Evolutionary conservation across 2,888 invertebrate species (phyloP), one percentile per base, ranked within the genome.

Genomic region (Patella pellucida): DNA sequence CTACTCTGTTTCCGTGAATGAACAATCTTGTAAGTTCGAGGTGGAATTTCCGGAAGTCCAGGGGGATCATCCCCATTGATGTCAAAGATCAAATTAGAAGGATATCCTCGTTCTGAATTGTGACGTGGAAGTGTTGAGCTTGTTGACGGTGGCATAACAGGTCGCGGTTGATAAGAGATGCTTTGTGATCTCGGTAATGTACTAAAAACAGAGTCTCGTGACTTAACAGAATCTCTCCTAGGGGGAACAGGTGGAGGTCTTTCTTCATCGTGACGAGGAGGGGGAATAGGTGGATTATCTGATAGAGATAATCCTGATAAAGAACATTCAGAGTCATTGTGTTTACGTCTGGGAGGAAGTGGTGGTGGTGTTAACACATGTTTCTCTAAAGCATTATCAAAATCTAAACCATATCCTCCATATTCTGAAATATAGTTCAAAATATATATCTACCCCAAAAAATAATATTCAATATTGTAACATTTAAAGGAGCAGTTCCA

Each of bases 231-330:
- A 73, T 90, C 89, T 70, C 91, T 89, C 83, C 94, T 92, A 15
- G 94, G 94, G 68, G 94, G 94, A 82, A 94, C 92, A 72, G 94
- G 94, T 62, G 90, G 89, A 27, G 93, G 94, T 84, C 92, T 93
- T 71, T 93, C 92, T 73, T 80, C 77, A 71, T 82, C 83, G 87
- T 94, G 94, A 77, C 94, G 92, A 11, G 94, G 94, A 72, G 94
- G 95, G 86, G 94, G 92, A 73, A 92, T 91, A n/a, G 95, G 75
- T 93, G 94, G 74, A 93, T 94, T 90, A 94, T 94, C 83, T 93
- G 93, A 79, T 92, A 92, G 69, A 71, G 79, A 69, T 23, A 69
- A 62, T 15, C 77, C 77, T 15, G 72, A 70, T 23, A 76, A 41
- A 51, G 72, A 31, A 54, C 52, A 23, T 52, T 73, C 70, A 16